Evolutionary conservation across 37 sponge, comb jelly and placozoan species (phyloP).

Genomic region (Chondrosia reniformis): DNA sequence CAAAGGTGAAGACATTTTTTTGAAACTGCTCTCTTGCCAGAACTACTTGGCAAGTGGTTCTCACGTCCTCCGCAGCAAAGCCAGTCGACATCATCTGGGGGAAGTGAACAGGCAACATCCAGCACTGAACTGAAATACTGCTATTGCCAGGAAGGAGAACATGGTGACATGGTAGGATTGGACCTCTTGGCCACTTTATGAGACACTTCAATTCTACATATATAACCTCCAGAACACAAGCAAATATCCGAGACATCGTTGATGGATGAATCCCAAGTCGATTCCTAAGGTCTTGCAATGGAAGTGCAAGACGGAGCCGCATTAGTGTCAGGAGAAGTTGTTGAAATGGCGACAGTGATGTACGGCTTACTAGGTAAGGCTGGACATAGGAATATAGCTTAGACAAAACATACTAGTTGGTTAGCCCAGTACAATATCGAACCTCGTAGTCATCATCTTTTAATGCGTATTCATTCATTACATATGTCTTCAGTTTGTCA

Average conservation of each 20-base stretch:
- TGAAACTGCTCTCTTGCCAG: slow-evolving; percentile 19
- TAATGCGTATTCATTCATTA: not conserved
- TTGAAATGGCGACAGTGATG: not conserved
- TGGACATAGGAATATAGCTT: not conserved
- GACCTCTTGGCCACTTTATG: not conserved
- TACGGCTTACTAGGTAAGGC: not conserved
- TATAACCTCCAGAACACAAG: not conserved
- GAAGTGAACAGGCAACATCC: not conserved
- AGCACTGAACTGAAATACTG: not conserved
- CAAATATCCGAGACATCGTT: not conserved
- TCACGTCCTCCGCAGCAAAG: slow-evolving; percentile 4
- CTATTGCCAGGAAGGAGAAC: slow-evolving; percentile 13
- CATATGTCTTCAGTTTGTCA: not conserved
- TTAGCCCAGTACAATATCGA: not conserved
- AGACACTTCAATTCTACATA: not conserved
- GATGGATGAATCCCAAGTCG: not conserved
- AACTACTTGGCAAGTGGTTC: slow-evolving; percentile 39
- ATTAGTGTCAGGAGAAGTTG: not conserved
- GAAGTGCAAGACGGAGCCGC: not conserved
- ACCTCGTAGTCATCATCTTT: not conserved
- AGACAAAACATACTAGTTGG: not conserved
- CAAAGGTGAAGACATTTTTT: slow-evolving; percentile 3
- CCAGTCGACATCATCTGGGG: not conserved
- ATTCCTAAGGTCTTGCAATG: not conserved
- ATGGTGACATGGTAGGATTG: slow-evolving; percentile 7